Conservation (phyloP, 2,888 invertebrate genomes). For the Dicyrtoma fusca region DNA sequence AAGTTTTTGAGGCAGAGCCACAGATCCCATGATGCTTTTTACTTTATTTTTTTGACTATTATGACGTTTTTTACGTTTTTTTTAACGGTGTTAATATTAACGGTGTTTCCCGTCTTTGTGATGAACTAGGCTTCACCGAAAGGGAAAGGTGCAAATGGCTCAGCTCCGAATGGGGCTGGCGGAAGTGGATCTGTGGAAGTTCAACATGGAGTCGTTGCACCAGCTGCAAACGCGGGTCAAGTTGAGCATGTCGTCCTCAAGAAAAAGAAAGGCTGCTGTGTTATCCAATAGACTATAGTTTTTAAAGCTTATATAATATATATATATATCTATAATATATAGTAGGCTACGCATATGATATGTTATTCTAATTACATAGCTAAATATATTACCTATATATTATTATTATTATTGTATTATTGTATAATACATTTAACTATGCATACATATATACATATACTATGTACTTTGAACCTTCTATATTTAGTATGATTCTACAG, state of each 20-base stretch:
- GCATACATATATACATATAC: constrained; percentile 17
- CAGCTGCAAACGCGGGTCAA: constrained; percentile 74
- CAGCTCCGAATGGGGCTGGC: constrained; percentile 47
- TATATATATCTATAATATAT: constrained; percentile 37
- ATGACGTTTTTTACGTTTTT: neutral
- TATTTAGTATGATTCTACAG: constrained; percentile 1
- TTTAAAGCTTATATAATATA: constrained; percentile 31
- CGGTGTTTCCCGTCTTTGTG: neutral
- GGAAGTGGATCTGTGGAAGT: constrained; percentile 69
- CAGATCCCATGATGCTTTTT: too few relatives aligned
- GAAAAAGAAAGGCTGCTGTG: constrained; percentile 95
- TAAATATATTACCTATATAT: neutral
- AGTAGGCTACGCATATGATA: constrained; percentile 28
- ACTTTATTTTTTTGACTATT: neutral
- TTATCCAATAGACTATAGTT: constrained; percentile 73
- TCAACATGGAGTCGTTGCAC: constrained; percentile 71
- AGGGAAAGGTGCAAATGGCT: constrained; percentile 51
- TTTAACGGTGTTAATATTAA: neutral
- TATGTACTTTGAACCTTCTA: constrained; percentile 2
- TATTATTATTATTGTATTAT: constrained; percentile 39
- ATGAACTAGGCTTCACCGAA: constrained; percentile 40
- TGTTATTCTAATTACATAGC: too few relatives aligned
- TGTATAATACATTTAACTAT: constrained; percentile 31
- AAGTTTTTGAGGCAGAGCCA: too few relatives aligned
- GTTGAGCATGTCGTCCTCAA: constrained; percentile 90